A percentile compares a stretch with the other conserved stretches of the same genome.
Evolutionary conservation across 2,113 vertebrate genomes (phyloP).

Genomic region (Tetraodon nigroviridis): DNA sequence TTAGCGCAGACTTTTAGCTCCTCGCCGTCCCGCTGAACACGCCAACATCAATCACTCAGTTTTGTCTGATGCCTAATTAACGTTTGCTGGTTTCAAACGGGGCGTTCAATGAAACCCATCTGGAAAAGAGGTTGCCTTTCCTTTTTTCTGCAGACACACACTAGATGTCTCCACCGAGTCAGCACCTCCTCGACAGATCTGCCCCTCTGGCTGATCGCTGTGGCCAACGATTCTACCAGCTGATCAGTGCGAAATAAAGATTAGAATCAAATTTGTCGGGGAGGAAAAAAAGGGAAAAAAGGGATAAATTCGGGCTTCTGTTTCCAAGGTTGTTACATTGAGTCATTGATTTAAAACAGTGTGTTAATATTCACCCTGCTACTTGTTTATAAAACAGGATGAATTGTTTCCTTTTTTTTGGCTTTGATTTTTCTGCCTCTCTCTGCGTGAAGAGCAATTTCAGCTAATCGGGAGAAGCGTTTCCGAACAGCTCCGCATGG

Average conservation of each 20-base stretch:
- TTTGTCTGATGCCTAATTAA: constrained; percentile 58
- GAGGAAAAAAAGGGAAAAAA: constrained; percentile 19
- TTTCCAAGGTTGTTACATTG: not conserved
- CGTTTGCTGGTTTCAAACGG: constrained; percentile 53
- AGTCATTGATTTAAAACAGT: no score
- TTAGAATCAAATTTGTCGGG: constrained; percentile 41
- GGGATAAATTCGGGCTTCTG: not conserved
- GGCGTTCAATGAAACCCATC: constrained; percentile 56
- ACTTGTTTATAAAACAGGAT: not conserved
- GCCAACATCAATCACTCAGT: constrained; percentile 50
- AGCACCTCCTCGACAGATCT: constrained; percentile 62
- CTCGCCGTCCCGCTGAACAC: constrained; percentile 6
- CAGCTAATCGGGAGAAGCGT: no score
- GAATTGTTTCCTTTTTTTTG: not conserved
- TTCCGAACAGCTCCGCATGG: constrained; percentile 1
- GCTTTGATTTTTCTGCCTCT: constrained; percentile 3
- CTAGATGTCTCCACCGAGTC: constrained; percentile 32
- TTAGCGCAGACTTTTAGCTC: constrained; percentile 32
- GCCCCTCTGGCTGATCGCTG: constrained; percentile 65
- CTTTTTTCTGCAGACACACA: constrained; percentile 27
- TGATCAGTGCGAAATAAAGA: no score
- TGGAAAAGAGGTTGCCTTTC: constrained; percentile 50
- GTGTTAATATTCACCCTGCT: no score
- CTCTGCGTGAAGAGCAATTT: not conserved
- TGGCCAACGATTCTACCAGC: no score